phyloP scores from a whole-genome alignment of 2,888 invertebrate genomes.

The Neoitamus cyanurus region DNA sequence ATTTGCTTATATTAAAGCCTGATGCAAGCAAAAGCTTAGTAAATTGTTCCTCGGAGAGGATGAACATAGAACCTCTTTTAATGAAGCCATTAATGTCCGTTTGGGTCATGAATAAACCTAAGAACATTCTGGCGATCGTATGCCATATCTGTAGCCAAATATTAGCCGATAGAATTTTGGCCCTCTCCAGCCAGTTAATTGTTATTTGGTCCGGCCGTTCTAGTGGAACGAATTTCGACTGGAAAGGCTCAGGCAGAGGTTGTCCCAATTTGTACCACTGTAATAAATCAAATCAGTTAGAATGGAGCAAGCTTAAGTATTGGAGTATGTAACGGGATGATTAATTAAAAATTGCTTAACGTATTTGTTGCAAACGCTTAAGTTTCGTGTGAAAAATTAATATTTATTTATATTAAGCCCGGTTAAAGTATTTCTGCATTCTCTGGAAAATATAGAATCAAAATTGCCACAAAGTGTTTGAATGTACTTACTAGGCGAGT shows the following conservation, averaged over 20 bases:
- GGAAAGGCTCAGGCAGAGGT: conserved; percentile 60
- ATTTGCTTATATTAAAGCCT: conserved; percentile 58
- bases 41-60: conserved; percentile 87
- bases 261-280: conserved; percentile 64
- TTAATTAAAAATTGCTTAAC: no score
- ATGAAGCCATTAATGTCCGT: conserved; percentile 96
- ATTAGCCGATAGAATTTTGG: conserved; percentile 63
- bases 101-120: conserved; percentile 91
- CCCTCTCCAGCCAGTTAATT: conserved; percentile 62
- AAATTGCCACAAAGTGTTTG: not conserved
- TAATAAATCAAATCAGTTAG: conserved; percentile 24
- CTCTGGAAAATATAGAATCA: no score
- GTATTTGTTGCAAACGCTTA: no score
- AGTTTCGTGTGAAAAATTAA: no score
- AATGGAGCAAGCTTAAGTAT: no score
- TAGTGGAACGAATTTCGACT: conserved; percentile 62
- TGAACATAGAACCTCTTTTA: conserved; percentile 96
- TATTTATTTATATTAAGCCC: no score
- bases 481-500: conserved; percentile 60
- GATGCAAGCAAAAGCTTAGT: conserved; percentile 63
- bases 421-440: no score
- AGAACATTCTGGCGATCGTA: conserved; percentile 83
- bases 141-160: conserved; percentile 92
- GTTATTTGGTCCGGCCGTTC: conserved; percentile 63
- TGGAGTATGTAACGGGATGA: no score